Percentiles rank a stretch among this genome's conserved stretches.
These are phyloP conservation scores for Anarhynchus alexandrinus DNA, from an alignment of 2,113 vertebrate genomes.

Conservation along the genomic window DNA sequence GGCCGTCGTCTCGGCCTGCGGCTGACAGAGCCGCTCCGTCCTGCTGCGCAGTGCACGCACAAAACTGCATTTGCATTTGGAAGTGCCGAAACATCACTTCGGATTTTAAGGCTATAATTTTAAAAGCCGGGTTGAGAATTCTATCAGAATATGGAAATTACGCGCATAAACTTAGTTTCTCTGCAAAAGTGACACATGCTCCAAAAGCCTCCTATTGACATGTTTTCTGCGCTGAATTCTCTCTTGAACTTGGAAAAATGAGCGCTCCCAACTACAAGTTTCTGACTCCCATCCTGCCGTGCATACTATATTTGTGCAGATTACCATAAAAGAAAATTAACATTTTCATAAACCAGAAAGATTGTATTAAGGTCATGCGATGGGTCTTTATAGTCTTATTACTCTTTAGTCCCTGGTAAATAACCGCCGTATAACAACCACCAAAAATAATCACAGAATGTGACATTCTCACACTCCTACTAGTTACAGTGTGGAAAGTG, in stretches of 20 bases:
- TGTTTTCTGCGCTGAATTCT: not conserved
- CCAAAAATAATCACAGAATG: not conserved
- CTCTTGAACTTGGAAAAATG: not conserved
- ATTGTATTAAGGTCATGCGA: not conserved
- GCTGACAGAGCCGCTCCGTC: accelerated
- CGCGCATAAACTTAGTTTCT: not conserved
- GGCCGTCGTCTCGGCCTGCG: not conserved
- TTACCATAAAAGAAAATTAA: not conserved
- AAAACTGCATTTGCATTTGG: not conserved
- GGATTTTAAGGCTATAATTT: not conserved
- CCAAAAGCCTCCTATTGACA: not conserved
- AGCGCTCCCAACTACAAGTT: not conserved
- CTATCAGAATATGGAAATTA: slow-evolving; percentile 13
- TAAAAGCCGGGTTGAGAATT: not conserved
- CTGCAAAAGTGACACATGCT: not conserved
- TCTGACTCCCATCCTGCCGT: not conserved
- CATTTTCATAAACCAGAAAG: not conserved
- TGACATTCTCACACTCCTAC: not conserved
- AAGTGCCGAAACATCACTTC: not conserved
- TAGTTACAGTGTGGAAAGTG: not conserved
- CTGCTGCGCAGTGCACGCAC: not conserved
- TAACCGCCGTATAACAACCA: not conserved
- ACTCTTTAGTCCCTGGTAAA: not conserved
- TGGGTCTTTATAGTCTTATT: not conserved
- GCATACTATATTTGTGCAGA: not conserved